phyloP scores from a whole-genome alignment of 2,888 invertebrate species.

The Catocala nupta region DNA sequence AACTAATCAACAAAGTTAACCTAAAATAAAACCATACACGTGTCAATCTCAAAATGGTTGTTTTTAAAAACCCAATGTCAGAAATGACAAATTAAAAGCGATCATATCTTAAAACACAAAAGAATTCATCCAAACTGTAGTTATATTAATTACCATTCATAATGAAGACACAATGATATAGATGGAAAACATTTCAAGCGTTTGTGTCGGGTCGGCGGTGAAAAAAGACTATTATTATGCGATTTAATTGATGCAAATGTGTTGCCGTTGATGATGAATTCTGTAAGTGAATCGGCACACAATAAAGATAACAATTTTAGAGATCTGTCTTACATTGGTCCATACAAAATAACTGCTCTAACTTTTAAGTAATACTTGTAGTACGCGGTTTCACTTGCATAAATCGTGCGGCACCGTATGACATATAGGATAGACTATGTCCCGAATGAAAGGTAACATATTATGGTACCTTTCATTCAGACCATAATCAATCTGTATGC shows the following conservation, averaged over 20 bases:
- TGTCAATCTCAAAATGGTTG: conserved; percentile 9
- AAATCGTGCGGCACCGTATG: too few relatives aligned
- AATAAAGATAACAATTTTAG: conserved; percentile 19
- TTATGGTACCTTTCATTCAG: too few relatives aligned
- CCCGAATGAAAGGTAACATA: too few relatives aligned
- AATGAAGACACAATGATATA: conserved; percentile 17
- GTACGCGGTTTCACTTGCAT: too few relatives aligned
- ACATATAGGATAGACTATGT: too few relatives aligned
- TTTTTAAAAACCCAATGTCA: conserved; percentile 29
- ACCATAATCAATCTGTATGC: too few relatives aligned
- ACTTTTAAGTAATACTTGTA: too few relatives aligned
- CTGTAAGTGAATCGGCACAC: conserved; percentile 19
- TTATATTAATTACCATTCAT: conserved; percentile 30
- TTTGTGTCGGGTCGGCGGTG: conserved; percentile 10
- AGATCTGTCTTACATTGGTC: conserved; percentile 2
- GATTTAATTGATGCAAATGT: conserved; percentile 52
- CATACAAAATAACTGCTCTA: too few relatives aligned
- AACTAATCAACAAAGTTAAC: not conserved
- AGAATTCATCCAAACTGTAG: conserved; percentile 24
- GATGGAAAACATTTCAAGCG: conserved; percentile 18
- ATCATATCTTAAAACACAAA: conserved; percentile 39
- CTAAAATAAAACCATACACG: conserved; percentile 3
- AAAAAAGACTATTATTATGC: conserved; percentile 35
- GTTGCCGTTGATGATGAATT: conserved; percentile 26
- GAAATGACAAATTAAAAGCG: conserved; percentile 40